These are phyloP conservation scores for Amyelois transitella DNA, from an alignment of 1,140 invertebrate species.

Conservation along the genomic window DNA sequence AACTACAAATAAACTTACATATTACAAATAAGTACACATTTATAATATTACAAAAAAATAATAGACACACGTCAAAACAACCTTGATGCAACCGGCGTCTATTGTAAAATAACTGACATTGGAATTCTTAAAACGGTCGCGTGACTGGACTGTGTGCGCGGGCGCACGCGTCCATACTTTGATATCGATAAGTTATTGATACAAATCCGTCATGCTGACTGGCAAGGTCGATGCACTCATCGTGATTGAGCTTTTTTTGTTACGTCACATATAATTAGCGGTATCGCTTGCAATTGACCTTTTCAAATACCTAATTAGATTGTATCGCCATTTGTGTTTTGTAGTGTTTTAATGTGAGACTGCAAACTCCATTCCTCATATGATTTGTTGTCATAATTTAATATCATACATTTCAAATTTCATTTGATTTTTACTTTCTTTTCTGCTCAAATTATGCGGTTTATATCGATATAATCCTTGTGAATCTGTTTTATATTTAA, in stretches of 20 bases:
- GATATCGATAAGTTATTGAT: constrained; percentile 2
- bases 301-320: too few relatives aligned
- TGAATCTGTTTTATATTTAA: too few relatives aligned
- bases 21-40: neutral
- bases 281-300: too few relatives aligned
- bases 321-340: too few relatives aligned
- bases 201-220: constrained; percentile 4
- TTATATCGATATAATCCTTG: too few relatives aligned
- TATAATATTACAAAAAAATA: neutral
- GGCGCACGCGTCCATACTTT: neutral
- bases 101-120: neutral
- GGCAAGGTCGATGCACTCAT: neutral
- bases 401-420: too few relatives aligned
- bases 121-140: neutral
- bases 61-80: neutral
- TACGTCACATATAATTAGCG: neutral
- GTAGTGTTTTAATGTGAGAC: too few relatives aligned
- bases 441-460: too few relatives aligned
- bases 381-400: too few relatives aligned
- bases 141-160: neutral
- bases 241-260: neutral
- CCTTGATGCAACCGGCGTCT: neutral
- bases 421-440: too few relatives aligned
- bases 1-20: neutral
- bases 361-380: too few relatives aligned